Conservation (phyloP, 2,113 vertebrate species). For the Serinus canaria region DNA sequence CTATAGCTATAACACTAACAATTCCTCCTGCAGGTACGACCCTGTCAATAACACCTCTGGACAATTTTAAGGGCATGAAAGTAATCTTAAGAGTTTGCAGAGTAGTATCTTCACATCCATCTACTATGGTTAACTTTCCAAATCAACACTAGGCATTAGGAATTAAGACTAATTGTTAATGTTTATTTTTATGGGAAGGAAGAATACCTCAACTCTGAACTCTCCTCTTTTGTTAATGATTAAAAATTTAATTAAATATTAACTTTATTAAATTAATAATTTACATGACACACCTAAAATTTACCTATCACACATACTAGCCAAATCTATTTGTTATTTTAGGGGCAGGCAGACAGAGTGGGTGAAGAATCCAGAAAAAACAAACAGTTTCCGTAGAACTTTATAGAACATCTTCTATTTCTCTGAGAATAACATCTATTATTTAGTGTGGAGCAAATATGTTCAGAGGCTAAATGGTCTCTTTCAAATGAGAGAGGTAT, state of each 20-base stretch:
- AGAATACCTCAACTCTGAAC: constrained; percentile 41
- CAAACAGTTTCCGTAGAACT: not conserved
- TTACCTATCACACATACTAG: not conserved
- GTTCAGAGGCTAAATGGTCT: constrained; percentile 34
- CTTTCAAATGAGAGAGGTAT: not conserved
- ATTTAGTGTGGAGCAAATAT: constrained; percentile 39
- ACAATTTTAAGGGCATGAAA: not conserved
- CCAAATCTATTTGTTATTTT: constrained; percentile 1
- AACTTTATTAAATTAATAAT: constrained; percentile 49
- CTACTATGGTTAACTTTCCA: not conserved
- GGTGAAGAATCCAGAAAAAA: constrained; percentile 8
- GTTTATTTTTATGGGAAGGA: constrained; percentile 17
- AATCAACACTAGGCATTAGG: not conserved
- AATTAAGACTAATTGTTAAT: constrained; percentile 31
- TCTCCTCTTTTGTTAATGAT: constrained; percentile 45
- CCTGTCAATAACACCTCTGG: not conserved
- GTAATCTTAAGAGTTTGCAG: not conserved
- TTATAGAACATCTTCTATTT: not conserved
- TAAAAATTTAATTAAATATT: constrained; percentile 42
- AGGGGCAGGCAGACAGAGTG: not conserved
- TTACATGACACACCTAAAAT: constrained; percentile 36
- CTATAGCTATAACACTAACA: not conserved
- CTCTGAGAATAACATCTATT: constrained; percentile 38
- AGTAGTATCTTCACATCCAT: not conserved
- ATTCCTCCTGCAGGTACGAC: not conserved